Percentiles rank a stretch among this genome's conserved stretches.
Conservation (phyloP, 1,140 invertebrate species). For the Pseudachorutes palmiensis region DNA sequence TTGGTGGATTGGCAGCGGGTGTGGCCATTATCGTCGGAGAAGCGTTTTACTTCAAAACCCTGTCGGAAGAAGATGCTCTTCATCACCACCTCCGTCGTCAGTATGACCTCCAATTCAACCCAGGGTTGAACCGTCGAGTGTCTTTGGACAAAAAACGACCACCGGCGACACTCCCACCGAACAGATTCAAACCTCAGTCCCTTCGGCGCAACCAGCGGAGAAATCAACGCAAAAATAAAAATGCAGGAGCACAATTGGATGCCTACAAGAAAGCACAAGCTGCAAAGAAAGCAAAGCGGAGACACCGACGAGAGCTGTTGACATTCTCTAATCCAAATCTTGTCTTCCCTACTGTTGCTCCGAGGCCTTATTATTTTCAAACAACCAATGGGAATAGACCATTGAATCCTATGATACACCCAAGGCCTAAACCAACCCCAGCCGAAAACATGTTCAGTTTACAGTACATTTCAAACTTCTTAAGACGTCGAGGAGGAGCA, state of each 20-base stretch:
- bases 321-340: neutral
- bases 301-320: neutral
- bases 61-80: slow-evolving; percentile 3
- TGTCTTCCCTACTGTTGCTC: neutral
- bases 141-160: neutral
- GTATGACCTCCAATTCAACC: slow-evolving; percentile 2
- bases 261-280: neutral
- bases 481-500: neutral
- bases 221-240: slow-evolving; percentile 9
- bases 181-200: neutral
- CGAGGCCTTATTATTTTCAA: too few species aligned
- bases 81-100: slow-evolving; percentile 10
- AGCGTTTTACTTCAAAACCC: slow-evolving; percentile 16
- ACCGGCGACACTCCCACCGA: neutral
- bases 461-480: neutral
- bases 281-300: neutral
- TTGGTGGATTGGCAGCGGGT: neutral
- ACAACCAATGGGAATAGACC: too few species aligned
- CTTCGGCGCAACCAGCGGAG: neutral
- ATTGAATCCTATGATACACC: neutral
- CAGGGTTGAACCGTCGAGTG: neutral
- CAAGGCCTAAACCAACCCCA: neutral
- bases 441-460: neutral
- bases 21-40: slow-evolving; percentile 18
- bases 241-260: slow-evolving; percentile 3